Percentiles rank a stretch among this genome's conserved stretches.
Evolutionary conservation across 2,797 vertebrate genomes (phyloP).

Genomic region (Sebastes goodei): DNA sequence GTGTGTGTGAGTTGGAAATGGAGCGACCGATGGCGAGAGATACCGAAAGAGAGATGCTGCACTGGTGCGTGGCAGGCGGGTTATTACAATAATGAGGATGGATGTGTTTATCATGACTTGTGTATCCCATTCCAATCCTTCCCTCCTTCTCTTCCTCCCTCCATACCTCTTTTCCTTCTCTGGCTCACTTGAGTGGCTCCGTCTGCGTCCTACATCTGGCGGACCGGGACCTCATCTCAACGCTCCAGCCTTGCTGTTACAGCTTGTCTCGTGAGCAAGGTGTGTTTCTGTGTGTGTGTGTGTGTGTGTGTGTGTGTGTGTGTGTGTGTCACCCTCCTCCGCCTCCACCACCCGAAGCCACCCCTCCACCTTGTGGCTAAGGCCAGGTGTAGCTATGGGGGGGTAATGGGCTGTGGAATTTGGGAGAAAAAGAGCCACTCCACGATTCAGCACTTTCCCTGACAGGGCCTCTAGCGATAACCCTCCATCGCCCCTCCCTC

Average conservation of each 20-base stretch:
- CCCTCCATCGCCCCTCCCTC: constrained; percentile 14
- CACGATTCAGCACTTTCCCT: constrained; percentile 50
- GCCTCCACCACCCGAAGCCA: constrained; percentile 8
- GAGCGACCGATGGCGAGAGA: constrained; percentile 29
- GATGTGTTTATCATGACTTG: constrained; percentile 77
- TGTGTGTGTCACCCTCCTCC: constrained; percentile 1
- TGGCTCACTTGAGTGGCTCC: constrained; percentile 59
- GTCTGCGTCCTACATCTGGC: constrained; percentile 52
- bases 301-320: neutral
- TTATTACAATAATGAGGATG: constrained; percentile 79
- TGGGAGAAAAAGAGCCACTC: constrained; percentile 56
- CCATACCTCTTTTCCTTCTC: constrained; percentile 34
- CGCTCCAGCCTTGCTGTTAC: constrained; percentile 20
- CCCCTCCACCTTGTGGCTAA: constrained; percentile 48
- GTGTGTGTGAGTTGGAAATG: constrained; percentile 6
- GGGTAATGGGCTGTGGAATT: constrained; percentile 71
- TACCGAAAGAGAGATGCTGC: constrained; percentile 43
- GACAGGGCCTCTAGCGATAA: constrained; percentile 54
- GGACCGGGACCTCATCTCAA: constrained; percentile 43
- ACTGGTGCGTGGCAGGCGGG: constrained; percentile 61
- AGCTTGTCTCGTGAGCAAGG: constrained; percentile 45
- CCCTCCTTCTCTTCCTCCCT: constrained; percentile 13
- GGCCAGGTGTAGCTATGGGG: constrained; percentile 55
- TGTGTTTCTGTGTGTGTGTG: constrained; percentile 3
- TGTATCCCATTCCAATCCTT: constrained; percentile 56